Evolutionary conservation across 2,797 vertebrate species (phyloP).

Genomic region (Crenuchus spilurus): DNA sequence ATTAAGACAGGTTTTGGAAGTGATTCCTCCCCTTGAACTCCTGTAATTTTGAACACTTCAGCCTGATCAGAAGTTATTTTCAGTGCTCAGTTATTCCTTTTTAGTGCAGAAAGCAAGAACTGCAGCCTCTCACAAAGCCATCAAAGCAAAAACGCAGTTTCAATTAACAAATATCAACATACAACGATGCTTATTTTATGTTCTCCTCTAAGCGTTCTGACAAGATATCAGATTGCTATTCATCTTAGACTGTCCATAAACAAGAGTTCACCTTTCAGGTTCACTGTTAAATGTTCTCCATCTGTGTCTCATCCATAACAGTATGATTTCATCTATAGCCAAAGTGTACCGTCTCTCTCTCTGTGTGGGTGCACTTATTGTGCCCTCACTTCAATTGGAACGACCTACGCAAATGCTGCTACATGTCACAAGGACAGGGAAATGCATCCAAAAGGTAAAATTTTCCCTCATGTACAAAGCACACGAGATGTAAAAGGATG

Average conservation of each 20-base stretch:
- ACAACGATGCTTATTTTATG: too few relatives aligned
- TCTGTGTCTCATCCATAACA: not conserved
- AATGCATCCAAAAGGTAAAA: not conserved
- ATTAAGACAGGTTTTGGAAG: not conserved
- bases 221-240: not conserved
- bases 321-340: not conserved
- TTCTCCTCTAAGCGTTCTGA: not conserved
- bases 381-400: not conserved
- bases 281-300: not conserved
- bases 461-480: not conserved
- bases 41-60: not conserved
- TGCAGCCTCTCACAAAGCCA: too few relatives aligned
- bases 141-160: not conserved
- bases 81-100: not conserved
- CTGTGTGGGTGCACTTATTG: conserved; percentile 17
- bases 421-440: not conserved
- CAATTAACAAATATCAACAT: not conserved
- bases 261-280: not conserved
- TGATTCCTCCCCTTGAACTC: not conserved
- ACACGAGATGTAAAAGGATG: not conserved
- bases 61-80: not conserved
- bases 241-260: not conserved
- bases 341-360: not conserved
- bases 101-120: not conserved
- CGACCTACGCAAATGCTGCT: not conserved